Percentiles rank a stretch among this genome's conserved stretches.
Evolutionary conservation across 1,140 invertebrate genomes (phyloP).

Genomic region (Globodera ellingtonae): DNA sequence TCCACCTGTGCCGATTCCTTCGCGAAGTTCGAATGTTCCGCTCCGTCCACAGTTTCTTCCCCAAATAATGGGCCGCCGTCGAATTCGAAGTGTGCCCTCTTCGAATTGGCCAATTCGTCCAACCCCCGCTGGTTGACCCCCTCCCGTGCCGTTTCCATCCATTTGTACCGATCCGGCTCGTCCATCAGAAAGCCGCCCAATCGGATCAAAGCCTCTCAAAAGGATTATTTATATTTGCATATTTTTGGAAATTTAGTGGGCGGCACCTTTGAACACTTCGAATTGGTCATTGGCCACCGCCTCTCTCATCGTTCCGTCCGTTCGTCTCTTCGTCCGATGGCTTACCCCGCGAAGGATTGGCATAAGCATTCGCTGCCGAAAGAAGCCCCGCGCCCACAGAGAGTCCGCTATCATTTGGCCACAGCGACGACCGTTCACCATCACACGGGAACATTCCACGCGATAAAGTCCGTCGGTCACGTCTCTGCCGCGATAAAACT

Average conservation of each 20-base stretch:
- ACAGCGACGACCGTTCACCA: conserved; percentile 28
- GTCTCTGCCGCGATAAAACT: conserved; percentile 25
- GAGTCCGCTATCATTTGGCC: conserved; percentile 29
- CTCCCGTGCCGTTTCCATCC: conserved; percentile 32
- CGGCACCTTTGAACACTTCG: conserved; percentile 27
- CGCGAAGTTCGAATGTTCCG: background rate
- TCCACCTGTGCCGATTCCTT: background rate
- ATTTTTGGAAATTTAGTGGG: no score
- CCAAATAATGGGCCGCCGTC: conserved; percentile 26
- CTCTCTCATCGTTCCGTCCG: conserved; percentile 15
- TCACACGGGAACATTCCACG: conserved; percentile 24
- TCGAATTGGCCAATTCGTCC: conserved; percentile 29
- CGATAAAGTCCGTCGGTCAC: conserved; percentile 25
- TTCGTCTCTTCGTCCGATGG: conserved; percentile 7
- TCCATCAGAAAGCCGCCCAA: conserved; percentile 31
- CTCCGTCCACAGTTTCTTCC: conserved; percentile 1
- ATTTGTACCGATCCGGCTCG: conserved; percentile 24
- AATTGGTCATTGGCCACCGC: conserved; percentile 25
- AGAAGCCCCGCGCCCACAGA: conserved; percentile 33
- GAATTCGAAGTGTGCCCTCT: conserved; percentile 25
- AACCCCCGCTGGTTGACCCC: conserved; percentile 26
- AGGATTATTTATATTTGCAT: background rate
- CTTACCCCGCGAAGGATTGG: conserved; percentile 27
- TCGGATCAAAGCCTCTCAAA: conserved; percentile 27
- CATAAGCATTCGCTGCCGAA: conserved; percentile 20